Percentiles rank a stretch among this genome's conserved stretches.
These are phyloP conservation scores for Siniperca chuatsi DNA, from an alignment of 2,113 vertebrate genomes.

Conservation along the genomic window DNA sequence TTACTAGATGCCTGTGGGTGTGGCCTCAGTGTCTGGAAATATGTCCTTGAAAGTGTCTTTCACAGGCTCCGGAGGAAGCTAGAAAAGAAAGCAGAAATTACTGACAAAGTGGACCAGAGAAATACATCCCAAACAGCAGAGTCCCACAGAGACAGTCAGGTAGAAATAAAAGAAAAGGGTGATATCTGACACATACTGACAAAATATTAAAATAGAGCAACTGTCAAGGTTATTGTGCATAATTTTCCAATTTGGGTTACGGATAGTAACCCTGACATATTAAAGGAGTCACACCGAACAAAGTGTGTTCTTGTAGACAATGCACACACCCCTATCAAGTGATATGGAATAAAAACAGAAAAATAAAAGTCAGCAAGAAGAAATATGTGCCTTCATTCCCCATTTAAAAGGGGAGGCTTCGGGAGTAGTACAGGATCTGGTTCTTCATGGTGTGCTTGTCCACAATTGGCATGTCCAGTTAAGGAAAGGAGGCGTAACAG, in stretches of 20 bases:
- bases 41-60: conserved; percentile 66
- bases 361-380: background rate
- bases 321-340: background rate
- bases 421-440: conserved; percentile 60
- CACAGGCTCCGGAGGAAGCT: conserved; percentile 43
- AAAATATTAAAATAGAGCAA: background rate
- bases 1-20: conserved; percentile 79
- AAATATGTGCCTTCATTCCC: conserved; percentile 56
- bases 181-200: background rate
- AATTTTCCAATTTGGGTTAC: background rate
- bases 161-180: background rate
- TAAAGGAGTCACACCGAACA: conserved; percentile 1
- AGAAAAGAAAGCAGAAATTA: background rate
- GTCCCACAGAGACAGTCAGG: conserved; percentile 23
- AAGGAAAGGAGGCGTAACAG: conserved; percentile 18
- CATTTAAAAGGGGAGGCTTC: conserved; percentile 14
- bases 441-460: conserved; percentile 55
- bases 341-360: background rate
- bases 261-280: background rate
- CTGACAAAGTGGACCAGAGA: background rate
- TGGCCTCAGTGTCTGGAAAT: conserved; percentile 53
- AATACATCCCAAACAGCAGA: background rate
- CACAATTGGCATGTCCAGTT: conserved; percentile 45
- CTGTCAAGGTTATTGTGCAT: background rate
- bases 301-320: background rate